Evolutionary conservation across 2,797 vertebrate species (phyloP), one percentile per base, ranked within the genome.

Genomic region (Pipistrellus pygmaeus): DNA sequence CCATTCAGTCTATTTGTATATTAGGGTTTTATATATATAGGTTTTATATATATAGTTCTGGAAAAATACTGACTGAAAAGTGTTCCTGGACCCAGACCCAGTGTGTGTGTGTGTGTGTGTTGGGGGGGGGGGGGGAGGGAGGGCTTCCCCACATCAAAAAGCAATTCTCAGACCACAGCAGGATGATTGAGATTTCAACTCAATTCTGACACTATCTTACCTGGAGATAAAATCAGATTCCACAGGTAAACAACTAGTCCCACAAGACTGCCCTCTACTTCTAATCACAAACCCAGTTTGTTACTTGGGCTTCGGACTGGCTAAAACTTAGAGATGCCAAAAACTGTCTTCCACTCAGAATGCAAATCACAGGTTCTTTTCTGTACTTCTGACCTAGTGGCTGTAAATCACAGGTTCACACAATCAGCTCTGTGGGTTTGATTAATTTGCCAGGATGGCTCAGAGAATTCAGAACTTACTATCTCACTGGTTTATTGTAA

Each of bases 41-140:
- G 13, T 13, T 73, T 41, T 41, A 41, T 41, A 41, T 41, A 41
- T 41, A 41, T 41, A 32, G 41, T 77, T 69, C 57, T 85, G 64
- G 51, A 35, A 44, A 97, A 96, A 69, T 30, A 53, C 18, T 83
- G 46, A 80, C 44, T 60, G 14, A 80, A 62, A 81, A 81, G 38
- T 10, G 35, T 62, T 81, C 10, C 27, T 44, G 27, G 57, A 81
- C 57, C 18, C 10, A 81, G 11, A 14, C 44, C 38, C 78, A 62
- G 17, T 25, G 21, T 57, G 23, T 38, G 35, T 30, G 23, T 13
- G 17, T 38, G 35, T 30, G 20, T 21, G 68, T 72, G 69, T n/a
- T n/a, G n/a, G n/a, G n/a, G n/a, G n/a, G n/a, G n/a, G n/a, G n/a
- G n/a, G n/a, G n/a, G n/a, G n/a, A n/a, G n/a, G n/a, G n/a, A n/a